Conservation (phyloP, 2,113 vertebrate genomes). For the Bombycilla garrulus region DNA sequence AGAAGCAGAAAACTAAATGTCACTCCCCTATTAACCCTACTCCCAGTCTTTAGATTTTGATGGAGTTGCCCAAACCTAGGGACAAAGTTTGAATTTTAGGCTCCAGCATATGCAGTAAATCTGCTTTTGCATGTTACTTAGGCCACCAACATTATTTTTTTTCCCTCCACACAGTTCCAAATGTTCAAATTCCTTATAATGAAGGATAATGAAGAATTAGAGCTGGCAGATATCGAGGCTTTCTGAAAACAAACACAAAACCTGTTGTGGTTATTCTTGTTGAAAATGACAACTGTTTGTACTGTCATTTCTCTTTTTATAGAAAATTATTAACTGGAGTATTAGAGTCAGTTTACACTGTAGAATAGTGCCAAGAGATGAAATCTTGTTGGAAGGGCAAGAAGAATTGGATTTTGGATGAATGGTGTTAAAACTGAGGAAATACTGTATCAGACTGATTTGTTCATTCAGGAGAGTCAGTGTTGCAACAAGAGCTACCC, state of each 20-base stretch:
- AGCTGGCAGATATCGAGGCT: background rate
- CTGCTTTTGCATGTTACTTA: background rate
- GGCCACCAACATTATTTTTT: background rate
- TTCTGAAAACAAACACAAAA: background rate
- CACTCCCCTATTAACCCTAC: background rate
- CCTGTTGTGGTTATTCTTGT: background rate
- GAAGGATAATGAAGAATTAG: background rate
- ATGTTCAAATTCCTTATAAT: background rate
- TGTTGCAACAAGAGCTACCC: background rate
- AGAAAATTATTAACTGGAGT: background rate
- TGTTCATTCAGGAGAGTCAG: background rate
- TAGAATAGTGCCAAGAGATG: background rate
- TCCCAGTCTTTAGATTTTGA: background rate
- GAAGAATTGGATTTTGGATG: background rate
- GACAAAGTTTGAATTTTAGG: background rate
- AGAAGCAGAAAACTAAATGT: background rate
- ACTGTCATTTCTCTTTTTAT: background rate
- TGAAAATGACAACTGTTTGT: background rate
- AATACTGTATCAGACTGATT: background rate
- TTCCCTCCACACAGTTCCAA: background rate
- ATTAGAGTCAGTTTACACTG: background rate
- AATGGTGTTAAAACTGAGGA: background rate
- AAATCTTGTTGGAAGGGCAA: background rate
- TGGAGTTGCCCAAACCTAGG: background rate
- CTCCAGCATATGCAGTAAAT: background rate